phyloP scores from a whole-genome alignment of 1,140 invertebrate genomes.

The Pseudobourletiella spinata region DNA sequence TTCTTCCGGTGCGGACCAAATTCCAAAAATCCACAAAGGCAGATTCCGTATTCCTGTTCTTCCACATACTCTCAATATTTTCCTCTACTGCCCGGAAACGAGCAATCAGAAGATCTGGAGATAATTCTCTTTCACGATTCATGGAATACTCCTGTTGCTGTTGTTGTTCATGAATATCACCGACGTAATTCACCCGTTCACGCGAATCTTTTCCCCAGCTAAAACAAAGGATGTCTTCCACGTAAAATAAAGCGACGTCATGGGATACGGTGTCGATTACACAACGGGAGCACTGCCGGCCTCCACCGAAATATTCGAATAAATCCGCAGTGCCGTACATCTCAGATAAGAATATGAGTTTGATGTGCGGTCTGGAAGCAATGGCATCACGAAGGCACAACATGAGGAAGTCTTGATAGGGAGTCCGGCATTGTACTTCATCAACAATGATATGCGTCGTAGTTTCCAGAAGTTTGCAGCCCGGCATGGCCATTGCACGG shows the following conservation, averaged over 20 bases:
- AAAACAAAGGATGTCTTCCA: slow-evolving; percentile 86
- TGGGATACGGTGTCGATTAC: no score
- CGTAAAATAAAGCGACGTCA: slow-evolving; percentile 65
- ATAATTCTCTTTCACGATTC: no score
- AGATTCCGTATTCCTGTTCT: slow-evolving; percentile 48
- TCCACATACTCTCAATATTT: slow-evolving; percentile 54
- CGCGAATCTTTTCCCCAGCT: no score
- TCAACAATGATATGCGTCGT: slow-evolving; percentile 78
- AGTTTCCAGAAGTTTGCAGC: slow-evolving; percentile 52
- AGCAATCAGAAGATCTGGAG: no score
- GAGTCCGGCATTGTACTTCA: slow-evolving; percentile 89
- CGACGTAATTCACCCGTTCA: no score
- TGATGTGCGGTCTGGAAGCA: slow-evolving; percentile 59
- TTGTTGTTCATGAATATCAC: slow-evolving; percentile 1
- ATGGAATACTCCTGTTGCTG: background rate
- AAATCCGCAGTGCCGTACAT: slow-evolving; percentile 74
- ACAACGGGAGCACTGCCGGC: no score
- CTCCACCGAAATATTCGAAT: slow-evolving; percentile 70
- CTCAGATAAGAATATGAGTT: slow-evolving; percentile 90
- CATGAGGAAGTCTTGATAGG: slow-evolving; percentile 84
- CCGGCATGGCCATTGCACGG: slow-evolving; percentile 67
- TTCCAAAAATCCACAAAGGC: slow-evolving; percentile 61
- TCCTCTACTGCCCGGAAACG: no score
- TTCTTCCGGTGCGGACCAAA: slow-evolving; percentile 62
- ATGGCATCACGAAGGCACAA: slow-evolving; percentile 72